Evolutionary conservation across 2,888 invertebrate genomes (phyloP).

Genomic region (Cephonodes hylas): DNA sequence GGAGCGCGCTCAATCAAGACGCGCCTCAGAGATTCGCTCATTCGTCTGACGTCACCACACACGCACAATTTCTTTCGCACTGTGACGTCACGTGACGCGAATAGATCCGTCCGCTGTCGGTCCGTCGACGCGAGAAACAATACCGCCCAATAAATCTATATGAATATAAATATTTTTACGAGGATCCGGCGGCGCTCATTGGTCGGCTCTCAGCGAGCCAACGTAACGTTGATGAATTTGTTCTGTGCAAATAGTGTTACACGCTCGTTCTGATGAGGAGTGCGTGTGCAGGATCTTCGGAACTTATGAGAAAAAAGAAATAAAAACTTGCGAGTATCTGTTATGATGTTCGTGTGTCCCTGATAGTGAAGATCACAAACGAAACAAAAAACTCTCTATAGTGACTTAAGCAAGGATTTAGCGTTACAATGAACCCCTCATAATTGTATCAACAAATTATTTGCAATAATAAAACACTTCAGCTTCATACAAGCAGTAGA

Average conservation of each 20-base stretch:
- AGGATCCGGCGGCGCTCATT: neutral
- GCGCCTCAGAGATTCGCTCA: neutral
- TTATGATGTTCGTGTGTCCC: too few species aligned
- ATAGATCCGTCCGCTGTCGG: neutral
- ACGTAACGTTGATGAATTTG: too few species aligned
- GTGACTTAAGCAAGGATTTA: too few species aligned
- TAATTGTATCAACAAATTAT: too few species aligned
- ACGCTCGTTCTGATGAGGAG: neutral
- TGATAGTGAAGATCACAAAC: too few species aligned
- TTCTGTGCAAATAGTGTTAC: neutral
- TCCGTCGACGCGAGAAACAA: neutral
- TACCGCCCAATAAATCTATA: conserved; percentile 1
- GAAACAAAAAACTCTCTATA: too few species aligned
- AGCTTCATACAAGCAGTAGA: too few species aligned
- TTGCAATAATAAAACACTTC: too few species aligned
- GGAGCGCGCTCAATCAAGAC: neutral
- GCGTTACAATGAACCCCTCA: too few species aligned
- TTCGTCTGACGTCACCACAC: conserved; percentile 5
- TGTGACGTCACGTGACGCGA: neutral
- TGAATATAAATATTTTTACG: neutral
- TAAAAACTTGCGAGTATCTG: too few species aligned
- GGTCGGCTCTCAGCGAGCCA: neutral
- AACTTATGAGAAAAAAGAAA: neutral
- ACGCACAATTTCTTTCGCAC: neutral
- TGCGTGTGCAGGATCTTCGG: neutral